These are phyloP conservation scores for Gorsachius magnificus DNA, from an alignment of 2,797 vertebrate genomes.

Conservation along the genomic window DNA sequence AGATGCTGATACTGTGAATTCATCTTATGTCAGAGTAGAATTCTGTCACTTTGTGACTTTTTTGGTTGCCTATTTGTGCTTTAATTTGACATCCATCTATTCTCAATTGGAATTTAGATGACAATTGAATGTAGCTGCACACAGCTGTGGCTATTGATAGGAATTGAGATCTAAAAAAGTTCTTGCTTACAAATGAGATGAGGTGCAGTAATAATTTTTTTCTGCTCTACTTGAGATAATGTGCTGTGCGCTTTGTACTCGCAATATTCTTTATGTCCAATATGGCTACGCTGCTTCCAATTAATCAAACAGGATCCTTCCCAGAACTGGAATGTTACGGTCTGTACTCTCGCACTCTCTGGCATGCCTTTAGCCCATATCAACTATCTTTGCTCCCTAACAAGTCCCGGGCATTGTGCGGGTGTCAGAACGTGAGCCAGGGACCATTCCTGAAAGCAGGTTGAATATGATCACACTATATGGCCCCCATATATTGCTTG, in stretches of 20 bases:
- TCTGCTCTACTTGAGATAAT: background rate
- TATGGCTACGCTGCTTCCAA: background rate
- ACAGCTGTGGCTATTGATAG: background rate
- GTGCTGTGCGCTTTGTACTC: background rate
- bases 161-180: background rate
- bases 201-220: conserved; percentile 9
- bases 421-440: background rate
- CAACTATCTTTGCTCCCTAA: background rate
- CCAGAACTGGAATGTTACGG: background rate
- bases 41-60: conserved; percentile 15
- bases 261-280: background rate
- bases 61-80: conserved; percentile 1
- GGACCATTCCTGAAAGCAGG: background rate
- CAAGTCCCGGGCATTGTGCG: accelerated
- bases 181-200: conserved; percentile 8
- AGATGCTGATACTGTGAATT: background rate
- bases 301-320: background rate
- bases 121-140: background rate
- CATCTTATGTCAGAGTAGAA: background rate
- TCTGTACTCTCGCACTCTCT: background rate
- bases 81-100: conserved; percentile 11
- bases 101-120: background rate
- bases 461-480: background rate
- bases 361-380: background rate
- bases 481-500: background rate